A percentile compares a stretch with the other conserved stretches of the same genome.
Conservation (phyloP, 2,113 vertebrate genomes). For the Phylloscopus whistleri region DNA sequence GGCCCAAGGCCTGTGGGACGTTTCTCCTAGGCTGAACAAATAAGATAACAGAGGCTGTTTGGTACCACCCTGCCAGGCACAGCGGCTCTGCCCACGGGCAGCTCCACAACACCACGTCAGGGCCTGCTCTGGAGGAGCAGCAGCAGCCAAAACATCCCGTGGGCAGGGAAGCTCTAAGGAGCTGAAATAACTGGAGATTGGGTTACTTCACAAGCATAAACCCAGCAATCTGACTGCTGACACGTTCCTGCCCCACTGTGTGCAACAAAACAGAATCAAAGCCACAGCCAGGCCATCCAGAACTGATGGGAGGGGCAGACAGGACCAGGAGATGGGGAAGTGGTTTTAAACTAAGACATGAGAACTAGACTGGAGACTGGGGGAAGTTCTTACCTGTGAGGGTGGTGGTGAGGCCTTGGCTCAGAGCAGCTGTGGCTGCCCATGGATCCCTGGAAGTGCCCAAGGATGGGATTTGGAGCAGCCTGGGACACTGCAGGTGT, state of each 20-base stretch:
- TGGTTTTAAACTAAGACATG: not conserved
- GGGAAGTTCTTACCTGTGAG: not conserved
- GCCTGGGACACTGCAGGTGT: accelerated
- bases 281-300: not conserved
- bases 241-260: not conserved
- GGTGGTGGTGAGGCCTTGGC: not conserved
- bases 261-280: accelerated
- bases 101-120: not conserved
- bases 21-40: not conserved
- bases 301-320: accelerated
- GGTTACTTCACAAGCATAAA: not conserved
- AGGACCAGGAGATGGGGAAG: accelerated
- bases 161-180: not conserved
- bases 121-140: not conserved
- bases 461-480: not conserved
- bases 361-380: not conserved
- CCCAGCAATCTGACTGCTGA: not conserved
- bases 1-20: not conserved
- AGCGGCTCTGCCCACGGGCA: not conserved
- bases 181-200: not conserved
- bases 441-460: not conserved
- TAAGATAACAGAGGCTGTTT: not conserved
- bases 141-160: not conserved
- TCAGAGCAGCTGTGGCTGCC: not conserved
- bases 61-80: not conserved